These are phyloP conservation scores for Pollicipes pollicipes DNA, from an alignment of 1,140 invertebrate genomes.

Conservation along the genomic window DNA sequence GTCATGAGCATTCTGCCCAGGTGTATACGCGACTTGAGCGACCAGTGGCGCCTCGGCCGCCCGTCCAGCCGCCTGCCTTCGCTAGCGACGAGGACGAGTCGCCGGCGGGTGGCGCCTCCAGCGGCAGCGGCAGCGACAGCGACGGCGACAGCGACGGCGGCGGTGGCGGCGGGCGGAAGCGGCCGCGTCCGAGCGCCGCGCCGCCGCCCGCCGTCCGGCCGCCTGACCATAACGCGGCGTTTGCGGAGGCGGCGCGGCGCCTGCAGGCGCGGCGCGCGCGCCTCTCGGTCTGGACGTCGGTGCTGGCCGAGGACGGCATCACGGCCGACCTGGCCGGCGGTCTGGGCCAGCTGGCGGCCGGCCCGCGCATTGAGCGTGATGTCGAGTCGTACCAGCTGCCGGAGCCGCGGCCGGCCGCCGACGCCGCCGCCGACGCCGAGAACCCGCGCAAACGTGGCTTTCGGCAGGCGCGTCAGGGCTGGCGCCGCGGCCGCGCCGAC, in stretches of 20 bases:
- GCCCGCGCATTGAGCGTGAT: neutral
- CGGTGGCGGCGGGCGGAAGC: neutral
- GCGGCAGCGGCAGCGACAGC: neutral
- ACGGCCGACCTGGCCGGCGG: neutral
- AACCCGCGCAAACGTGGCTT: neutral
- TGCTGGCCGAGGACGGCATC: neutral
- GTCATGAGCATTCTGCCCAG: neutral
- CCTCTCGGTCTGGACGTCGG: neutral
- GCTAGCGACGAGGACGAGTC: neutral
- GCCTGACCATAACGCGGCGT: neutral
- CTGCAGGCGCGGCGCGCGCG: neutral
- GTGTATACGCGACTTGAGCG: neutral
- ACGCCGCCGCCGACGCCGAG: neutral
- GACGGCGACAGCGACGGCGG: no score
- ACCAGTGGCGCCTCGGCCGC: neutral
- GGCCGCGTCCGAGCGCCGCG: no score
- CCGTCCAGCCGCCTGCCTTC: neutral
- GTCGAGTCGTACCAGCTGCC: neutral
- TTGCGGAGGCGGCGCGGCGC: neutral
- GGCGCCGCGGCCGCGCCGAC: neutral
- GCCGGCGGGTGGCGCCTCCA: neutral
- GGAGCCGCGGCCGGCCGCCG: neutral
- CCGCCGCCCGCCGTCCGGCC: no score
- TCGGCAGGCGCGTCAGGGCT: neutral
- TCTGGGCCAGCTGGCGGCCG: neutral